A percentile compares a stretch with the other conserved stretches of the same genome.
These are phyloP conservation scores for Hemicrepidius hirtus DNA, from an alignment of 2,888 invertebrate genomes.

Conservation along the genomic window DNA sequence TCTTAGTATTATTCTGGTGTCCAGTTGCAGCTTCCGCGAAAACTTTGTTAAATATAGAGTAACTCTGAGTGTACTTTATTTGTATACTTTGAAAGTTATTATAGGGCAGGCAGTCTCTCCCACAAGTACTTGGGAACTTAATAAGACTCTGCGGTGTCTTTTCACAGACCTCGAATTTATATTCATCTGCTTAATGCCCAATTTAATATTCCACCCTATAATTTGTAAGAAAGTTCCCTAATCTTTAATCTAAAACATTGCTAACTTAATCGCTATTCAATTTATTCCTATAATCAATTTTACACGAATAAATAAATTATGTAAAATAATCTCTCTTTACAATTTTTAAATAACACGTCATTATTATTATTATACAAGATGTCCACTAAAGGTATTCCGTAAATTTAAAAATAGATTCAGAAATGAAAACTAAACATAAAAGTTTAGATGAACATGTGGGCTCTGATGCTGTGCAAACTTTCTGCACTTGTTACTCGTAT, in stretches of 20 bases:
- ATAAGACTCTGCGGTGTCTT: conserved; percentile 47
- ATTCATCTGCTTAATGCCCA: conserved; percentile 46
- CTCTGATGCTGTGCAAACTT: too few relatives aligned
- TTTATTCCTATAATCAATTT: conserved; percentile 31
- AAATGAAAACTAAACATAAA: too few relatives aligned
- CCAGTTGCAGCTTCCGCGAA: not conserved
- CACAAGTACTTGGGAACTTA: conserved; percentile 38
- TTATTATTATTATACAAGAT: too few relatives aligned
- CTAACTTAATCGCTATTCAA: conserved; percentile 45
- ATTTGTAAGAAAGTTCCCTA: conserved; percentile 42
- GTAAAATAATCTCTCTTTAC: too few relatives aligned
- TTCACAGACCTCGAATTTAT: conserved; percentile 39
- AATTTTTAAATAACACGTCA: too few relatives aligned
- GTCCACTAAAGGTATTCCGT: too few relatives aligned
- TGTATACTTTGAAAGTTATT: conserved; percentile 40
- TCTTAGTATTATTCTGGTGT: not conserved
- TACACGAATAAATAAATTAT: too few relatives aligned
- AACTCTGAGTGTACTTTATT: conserved; percentile 25
- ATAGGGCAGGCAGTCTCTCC: conserved; percentile 17
- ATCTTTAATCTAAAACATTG: conserved; percentile 45
- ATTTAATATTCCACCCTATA: conserved; percentile 45
- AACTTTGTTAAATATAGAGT: not conserved
- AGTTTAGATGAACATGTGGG: too few relatives aligned
- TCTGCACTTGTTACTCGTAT: too few relatives aligned
- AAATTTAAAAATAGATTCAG: too few relatives aligned